Conservation (phyloP, 2,113 vertebrate genomes). For the Phoenicopterus ruber region DNA sequence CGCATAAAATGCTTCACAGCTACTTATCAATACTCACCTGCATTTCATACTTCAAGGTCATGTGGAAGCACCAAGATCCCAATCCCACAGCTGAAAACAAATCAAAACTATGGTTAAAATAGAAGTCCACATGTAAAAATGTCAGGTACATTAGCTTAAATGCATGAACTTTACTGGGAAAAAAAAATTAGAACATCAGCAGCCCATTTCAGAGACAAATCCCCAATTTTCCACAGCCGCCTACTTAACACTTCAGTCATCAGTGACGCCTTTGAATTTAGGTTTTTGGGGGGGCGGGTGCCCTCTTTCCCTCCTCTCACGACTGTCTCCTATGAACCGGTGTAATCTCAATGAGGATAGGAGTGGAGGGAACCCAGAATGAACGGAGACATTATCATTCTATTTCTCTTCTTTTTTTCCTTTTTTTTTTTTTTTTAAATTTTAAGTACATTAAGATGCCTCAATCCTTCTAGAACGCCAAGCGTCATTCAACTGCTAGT, state of each 20-base stretch:
- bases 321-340: neutral
- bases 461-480: neutral
- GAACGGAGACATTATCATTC: neutral
- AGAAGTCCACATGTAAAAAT: neutral
- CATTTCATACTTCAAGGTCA: conserved; percentile 98
- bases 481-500: neutral
- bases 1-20: neutral
- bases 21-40: conserved; percentile 80
- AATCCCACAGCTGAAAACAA: conserved; percentile 90
- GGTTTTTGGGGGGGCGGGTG: rapidly evolving
- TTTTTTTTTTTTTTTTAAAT: neutral
- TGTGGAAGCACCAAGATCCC: conserved; percentile 99
- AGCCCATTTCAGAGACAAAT: neutral
- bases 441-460: neutral
- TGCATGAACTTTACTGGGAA: neutral
- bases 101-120: conserved; percentile 22
- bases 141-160: neutral
- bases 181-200: neutral
- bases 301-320: neutral
- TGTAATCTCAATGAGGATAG: neutral
- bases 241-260: neutral
- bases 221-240: neutral
- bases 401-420: neutral
- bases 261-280: neutral
- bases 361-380: neutral